Conservation (phyloP, 2,888 invertebrate genomes). For the Flexamia atlantica region DNA sequence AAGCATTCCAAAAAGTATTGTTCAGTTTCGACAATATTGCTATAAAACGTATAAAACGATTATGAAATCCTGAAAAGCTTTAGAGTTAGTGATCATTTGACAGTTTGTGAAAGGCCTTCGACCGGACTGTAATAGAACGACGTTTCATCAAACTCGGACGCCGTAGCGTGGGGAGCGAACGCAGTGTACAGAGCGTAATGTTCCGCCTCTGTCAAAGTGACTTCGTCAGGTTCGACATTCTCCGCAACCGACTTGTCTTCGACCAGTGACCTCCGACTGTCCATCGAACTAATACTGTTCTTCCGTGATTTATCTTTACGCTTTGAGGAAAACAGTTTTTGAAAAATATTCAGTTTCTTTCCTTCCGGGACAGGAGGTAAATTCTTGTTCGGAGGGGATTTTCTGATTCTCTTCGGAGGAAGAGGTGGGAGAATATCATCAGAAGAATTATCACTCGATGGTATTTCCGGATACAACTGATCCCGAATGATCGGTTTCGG, state of each 20-base stretch:
- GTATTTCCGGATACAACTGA: slow-evolving; percentile 44
- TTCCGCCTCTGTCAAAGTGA: slow-evolving; percentile 91
- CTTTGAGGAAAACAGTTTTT: slow-evolving; percentile 80
- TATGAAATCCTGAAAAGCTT: background rate
- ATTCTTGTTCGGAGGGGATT: slow-evolving; percentile 76
- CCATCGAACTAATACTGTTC: slow-evolving; percentile 65
- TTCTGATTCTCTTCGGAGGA: slow-evolving; percentile 83
- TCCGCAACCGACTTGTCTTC: slow-evolving; percentile 40
- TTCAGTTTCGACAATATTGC: background rate
- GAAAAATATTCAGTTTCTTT: slow-evolving; percentile 80
- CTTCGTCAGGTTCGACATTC: slow-evolving; percentile 64
- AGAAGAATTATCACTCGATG: slow-evolving; percentile 78
- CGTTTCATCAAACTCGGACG: slow-evolving; percentile 92
- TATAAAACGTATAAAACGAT: slow-evolving; percentile 4
- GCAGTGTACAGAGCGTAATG: slow-evolving; percentile 93
- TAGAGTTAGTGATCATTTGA: slow-evolving; percentile 27
- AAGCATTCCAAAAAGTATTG: slow-evolving; percentile 21
- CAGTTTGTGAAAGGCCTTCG: slow-evolving; percentile 79
- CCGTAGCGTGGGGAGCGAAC: slow-evolving; percentile 91
- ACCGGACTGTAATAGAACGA: slow-evolving; percentile 92
- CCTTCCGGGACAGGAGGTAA: slow-evolving; percentile 77
- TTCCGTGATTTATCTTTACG: slow-evolving; percentile 74
- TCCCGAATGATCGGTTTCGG: slow-evolving; percentile 74
- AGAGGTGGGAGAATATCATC: slow-evolving; percentile 76
- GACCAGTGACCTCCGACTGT: slow-evolving; percentile 62